Evolutionary conservation across 2,797 vertebrate genomes (phyloP).

Genomic region (Manis pentadactyla): DNA sequence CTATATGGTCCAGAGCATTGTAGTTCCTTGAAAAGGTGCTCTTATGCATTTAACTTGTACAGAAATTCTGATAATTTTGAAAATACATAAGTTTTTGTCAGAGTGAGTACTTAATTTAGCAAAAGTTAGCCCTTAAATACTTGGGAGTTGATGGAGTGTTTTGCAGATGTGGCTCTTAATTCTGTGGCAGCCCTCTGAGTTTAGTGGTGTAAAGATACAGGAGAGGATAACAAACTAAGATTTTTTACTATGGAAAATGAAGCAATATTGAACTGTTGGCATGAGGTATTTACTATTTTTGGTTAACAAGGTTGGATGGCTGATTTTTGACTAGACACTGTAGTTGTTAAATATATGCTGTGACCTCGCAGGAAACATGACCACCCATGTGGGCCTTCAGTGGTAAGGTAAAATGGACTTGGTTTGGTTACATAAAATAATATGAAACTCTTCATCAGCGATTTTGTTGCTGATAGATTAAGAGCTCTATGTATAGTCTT

Average conservation of each 20-base stretch:
- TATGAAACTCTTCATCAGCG: slow-evolving; percentile 21
- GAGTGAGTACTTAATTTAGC: background rate
- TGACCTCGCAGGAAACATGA: background rate
- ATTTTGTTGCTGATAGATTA: background rate
- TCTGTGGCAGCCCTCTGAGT: background rate
- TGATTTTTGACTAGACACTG: background rate
- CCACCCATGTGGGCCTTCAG: background rate
- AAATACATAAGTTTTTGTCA: background rate
- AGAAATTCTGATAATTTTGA: slow-evolving; percentile 39
- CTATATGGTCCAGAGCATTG: background rate
- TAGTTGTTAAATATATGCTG: background rate
- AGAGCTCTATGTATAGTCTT: background rate
- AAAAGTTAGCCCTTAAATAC: background rate
- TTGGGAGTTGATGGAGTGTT: background rate
- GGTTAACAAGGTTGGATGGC: background rate
- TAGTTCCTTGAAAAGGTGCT: background rate
- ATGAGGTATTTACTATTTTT: background rate
- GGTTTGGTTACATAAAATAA: background rate
- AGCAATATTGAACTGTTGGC: background rate
- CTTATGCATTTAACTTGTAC: slow-evolving; percentile 3
- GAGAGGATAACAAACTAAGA: background rate
- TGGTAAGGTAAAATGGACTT: background rate
- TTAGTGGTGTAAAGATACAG: background rate
- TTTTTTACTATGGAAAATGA: background rate
- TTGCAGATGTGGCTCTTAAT: slow-evolving; percentile 31